These are phyloP conservation scores for Acanthisitta chloris DNA, from an alignment of 2,113 vertebrate species.

Conservation along the genomic window DNA sequence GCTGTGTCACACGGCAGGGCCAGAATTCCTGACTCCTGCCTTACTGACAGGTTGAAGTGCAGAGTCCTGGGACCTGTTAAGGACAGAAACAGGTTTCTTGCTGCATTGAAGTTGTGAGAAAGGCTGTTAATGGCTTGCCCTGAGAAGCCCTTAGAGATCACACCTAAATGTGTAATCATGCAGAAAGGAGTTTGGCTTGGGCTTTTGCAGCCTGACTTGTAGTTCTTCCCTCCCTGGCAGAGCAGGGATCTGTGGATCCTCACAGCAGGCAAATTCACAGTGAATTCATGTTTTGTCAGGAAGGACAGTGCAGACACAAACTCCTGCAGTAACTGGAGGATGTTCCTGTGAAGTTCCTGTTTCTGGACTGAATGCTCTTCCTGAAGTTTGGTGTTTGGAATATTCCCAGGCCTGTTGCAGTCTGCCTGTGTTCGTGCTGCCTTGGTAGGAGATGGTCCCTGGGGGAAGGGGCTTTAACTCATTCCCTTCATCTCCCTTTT, in stretches of 20 bases:
- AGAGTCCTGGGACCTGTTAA: background rate
- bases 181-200: background rate
- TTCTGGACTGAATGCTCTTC: background rate
- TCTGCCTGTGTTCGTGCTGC: rapidly evolving
- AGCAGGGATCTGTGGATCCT: background rate
- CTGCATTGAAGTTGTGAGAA: rapidly evolving
- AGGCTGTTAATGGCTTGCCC: background rate
- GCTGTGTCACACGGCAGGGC: background rate
- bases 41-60: background rate
- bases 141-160: background rate
- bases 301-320: background rate
- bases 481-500: background rate
- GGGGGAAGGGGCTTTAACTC: background rate
- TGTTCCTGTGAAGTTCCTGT: background rate
- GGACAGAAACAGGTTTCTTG: background rate
- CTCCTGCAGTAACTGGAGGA: background rate
- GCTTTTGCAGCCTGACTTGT: background rate
- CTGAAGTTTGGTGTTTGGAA: background rate
- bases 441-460: background rate
- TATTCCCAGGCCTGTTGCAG: rapidly evolving
- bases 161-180: background rate
- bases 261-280: background rate
- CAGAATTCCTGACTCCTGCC: background rate
- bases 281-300: background rate
- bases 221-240: background rate